These are phyloP conservation scores for Megaleporinus macrocephalus DNA, from an alignment of 2,113 vertebrate species.

Conservation along the genomic window DNA sequence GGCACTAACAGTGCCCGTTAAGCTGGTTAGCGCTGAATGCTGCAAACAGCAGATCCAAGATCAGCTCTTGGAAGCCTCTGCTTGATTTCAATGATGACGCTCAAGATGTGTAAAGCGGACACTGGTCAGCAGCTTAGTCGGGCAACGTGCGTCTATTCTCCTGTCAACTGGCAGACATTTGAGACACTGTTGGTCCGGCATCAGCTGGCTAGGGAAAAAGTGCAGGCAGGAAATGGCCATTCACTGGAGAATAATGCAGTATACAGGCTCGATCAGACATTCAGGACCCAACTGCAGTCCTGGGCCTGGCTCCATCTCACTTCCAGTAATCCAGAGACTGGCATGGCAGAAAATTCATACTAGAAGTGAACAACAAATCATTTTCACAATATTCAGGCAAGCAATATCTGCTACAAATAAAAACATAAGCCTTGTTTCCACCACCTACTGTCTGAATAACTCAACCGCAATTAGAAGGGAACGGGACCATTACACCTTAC, in stretches of 20 bases:
- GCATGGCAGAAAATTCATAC: neutral
- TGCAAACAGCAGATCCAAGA: neutral
- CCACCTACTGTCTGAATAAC: too few relatives aligned
- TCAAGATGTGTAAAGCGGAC: slow-evolving; percentile 1
- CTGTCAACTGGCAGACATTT: slow-evolving; percentile 29
- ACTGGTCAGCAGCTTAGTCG: slow-evolving; percentile 10
- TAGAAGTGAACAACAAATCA: neutral
- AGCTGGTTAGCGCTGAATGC: slow-evolving; percentile 12
- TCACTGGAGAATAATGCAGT: slow-evolving; percentile 41
- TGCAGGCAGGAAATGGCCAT: slow-evolving; percentile 41
- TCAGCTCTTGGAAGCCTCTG: neutral
- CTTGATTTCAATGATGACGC: neutral
- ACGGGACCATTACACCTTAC: too few relatives aligned
- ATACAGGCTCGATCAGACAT: slow-evolving; percentile 29
- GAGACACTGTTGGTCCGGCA: slow-evolving; percentile 23
- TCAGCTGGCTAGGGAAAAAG: slow-evolving; percentile 32
- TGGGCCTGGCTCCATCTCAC: slow-evolving; percentile 26
- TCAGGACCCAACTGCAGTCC: slow-evolving; percentile 10
- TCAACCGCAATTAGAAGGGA: too few relatives aligned
- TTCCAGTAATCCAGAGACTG: slow-evolving; percentile 32
- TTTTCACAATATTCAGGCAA: too few relatives aligned
- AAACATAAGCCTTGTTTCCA: too few relatives aligned
- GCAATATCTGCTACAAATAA: too few relatives aligned
- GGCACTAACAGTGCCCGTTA: slow-evolving; percentile 2
- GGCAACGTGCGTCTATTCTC: slow-evolving; percentile 9